phyloP scores from a whole-genome alignment of 1,140 invertebrate species.

The Colletes latitarsis region DNA sequence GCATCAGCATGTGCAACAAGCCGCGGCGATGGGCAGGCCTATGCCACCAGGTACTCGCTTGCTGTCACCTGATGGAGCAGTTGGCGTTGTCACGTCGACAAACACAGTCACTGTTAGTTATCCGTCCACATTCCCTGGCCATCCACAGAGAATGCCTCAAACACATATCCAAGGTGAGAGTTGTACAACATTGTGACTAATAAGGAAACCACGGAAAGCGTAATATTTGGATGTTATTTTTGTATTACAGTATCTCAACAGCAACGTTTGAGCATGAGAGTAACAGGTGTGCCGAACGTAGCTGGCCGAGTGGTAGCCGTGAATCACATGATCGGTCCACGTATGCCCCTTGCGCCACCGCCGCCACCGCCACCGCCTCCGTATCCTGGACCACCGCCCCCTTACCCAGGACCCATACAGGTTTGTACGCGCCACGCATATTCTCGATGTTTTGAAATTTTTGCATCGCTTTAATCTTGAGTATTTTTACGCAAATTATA shows the following conservation, averaged over 20 bases:
- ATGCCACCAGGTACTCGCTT: conserved; percentile 84
- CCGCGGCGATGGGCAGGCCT: conserved; percentile 83
- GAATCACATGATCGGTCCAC: conserved; percentile 77
- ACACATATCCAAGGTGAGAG: conserved; percentile 75
- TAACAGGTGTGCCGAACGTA: conserved; percentile 73
- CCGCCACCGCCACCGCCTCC: conserved; percentile 86
- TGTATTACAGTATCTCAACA: conserved; percentile 68
- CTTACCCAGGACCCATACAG: conserved; percentile 79
- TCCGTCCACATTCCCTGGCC: conserved; percentile 80
- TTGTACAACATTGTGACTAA: neutral
- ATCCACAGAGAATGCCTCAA: conserved; percentile 75
- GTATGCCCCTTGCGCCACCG: conserved; percentile 81
- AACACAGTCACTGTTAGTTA: conserved; percentile 85
- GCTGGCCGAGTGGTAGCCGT: conserved; percentile 77
- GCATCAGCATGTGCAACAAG: conserved; percentile 84
- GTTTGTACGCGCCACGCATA: conserved; percentile 61
- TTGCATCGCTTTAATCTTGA: conserved; percentile 71
- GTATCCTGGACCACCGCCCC: conserved; percentile 83
- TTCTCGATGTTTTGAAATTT: conserved; percentile 55
- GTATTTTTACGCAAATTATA: conserved; percentile 61
- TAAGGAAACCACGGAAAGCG: too few species aligned
- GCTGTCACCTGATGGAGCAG: conserved; percentile 84
- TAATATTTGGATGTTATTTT: neutral
- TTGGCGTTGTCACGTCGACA: conserved; percentile 85
- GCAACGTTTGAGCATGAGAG: conserved; percentile 75